Evolutionary conservation across 2,113 vertebrate species (phyloP).

Genomic region (Psophia crepitans): DNA sequence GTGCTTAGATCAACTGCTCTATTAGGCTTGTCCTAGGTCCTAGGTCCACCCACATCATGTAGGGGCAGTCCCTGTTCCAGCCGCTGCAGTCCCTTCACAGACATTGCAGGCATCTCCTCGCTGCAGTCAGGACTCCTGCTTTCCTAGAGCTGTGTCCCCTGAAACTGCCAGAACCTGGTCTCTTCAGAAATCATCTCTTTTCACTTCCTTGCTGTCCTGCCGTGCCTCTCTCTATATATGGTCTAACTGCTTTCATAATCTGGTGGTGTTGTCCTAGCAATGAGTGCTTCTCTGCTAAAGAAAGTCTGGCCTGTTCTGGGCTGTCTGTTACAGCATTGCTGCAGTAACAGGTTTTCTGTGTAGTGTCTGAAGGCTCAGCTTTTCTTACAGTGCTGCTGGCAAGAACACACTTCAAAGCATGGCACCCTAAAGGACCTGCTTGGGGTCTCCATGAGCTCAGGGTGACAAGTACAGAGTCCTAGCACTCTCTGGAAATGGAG

Average conservation of each 20-base stretch:
- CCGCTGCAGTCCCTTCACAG: not conserved
- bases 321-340: not conserved
- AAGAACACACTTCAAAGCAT: not conserved
- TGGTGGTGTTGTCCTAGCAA: not conserved
- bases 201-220: not conserved
- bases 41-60: not conserved
- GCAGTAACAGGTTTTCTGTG: not conserved
- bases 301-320: not conserved
- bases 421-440: not conserved
- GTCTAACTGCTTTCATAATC: not conserved
- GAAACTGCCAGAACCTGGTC: not conserved
- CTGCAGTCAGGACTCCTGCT: not conserved
- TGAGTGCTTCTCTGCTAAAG: not conserved
- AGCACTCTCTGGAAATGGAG: not conserved
- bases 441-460: not conserved
- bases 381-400: no score
- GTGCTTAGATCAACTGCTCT: not conserved
- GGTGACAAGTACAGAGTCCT: not conserved
- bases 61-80: not conserved
- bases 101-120: not conserved
- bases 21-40: not conserved
- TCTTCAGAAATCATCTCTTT: not conserved
- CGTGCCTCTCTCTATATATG: not conserved
- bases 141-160: not conserved
- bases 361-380: not conserved